These are phyloP conservation scores for Tortrix viridana DNA, from an alignment of 2,888 invertebrate genomes.

Conservation along the genomic window DNA sequence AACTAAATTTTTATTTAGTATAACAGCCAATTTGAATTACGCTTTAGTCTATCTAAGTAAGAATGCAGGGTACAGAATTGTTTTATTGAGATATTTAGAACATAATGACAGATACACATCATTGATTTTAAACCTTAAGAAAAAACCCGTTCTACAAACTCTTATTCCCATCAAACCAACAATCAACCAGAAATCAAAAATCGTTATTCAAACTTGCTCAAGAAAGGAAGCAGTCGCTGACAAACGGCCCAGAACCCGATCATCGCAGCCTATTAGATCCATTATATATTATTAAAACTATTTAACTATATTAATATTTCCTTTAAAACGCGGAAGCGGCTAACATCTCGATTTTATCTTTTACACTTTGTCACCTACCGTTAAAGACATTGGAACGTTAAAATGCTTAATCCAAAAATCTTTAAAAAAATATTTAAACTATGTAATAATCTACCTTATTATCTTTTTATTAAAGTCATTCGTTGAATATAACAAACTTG, in stretches of 20 bases:
- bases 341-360: slow-evolving; percentile 33
- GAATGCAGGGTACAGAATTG: too few species aligned
- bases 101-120: background rate
- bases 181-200: slow-evolving; percentile 23
- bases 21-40: too few species aligned
- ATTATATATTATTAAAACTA: slow-evolving; percentile 29
- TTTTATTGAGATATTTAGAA: background rate
- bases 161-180: slow-evolving; percentile 15
- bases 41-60: too few species aligned
- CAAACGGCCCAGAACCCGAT: slow-evolving; percentile 30
- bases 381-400: slow-evolving; percentile 25
- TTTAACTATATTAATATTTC: slow-evolving; percentile 38
- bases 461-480: too few species aligned
- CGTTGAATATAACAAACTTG: too few species aligned
- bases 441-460: too few species aligned
- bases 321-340: slow-evolving; percentile 41
- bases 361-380: slow-evolving; percentile 40
- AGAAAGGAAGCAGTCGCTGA: slow-evolving; percentile 32
- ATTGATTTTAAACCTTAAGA: background rate
- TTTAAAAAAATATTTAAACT: too few species aligned
- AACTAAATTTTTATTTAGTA: too few species aligned
- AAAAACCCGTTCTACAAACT: slow-evolving; percentile 9
- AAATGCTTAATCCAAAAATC: background rate
- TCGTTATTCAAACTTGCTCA: slow-evolving; percentile 30
- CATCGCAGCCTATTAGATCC: slow-evolving; percentile 23